Percentiles rank a stretch among this genome's conserved stretches.
Evolutionary conservation across 1,140 invertebrate genomes (phyloP).

Genomic region (Carcinoscorpius rotundicauda): DNA sequence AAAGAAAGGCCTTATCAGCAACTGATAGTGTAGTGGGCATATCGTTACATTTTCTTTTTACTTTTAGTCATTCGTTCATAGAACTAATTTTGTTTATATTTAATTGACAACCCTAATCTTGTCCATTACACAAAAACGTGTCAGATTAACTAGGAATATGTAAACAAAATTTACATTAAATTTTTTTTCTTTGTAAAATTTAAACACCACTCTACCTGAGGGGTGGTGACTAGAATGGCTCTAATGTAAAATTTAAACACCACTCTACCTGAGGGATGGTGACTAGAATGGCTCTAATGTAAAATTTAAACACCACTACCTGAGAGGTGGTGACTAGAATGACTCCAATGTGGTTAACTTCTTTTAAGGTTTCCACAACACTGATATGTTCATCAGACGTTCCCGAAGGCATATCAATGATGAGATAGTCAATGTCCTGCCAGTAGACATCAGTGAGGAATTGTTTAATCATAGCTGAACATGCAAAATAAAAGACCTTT

Average conservation of each 20-base stretch:
- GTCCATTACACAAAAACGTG: no score
- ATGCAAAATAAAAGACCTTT: background rate
- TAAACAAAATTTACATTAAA: no score
- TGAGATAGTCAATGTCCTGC: constrained; percentile 80
- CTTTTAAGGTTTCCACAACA: constrained; percentile 73
- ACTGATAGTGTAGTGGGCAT: no score
- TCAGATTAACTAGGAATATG: no score
- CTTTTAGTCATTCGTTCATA: no score
- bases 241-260: constrained; percentile 24
- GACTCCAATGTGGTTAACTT: constrained; percentile 30
- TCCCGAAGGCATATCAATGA: constrained; percentile 93
- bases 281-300: constrained; percentile 33
- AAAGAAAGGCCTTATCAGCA: no score
- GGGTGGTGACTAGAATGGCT: constrained; percentile 37
- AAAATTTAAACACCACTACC: constrained; percentile 20
- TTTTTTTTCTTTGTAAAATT: no score
- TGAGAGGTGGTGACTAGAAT: constrained; percentile 38
- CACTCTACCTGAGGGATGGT: constrained; percentile 36
- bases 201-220: constrained; percentile 28
- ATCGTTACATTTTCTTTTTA: no score
- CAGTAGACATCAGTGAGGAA: constrained; percentile 87
- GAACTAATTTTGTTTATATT: constrained; percentile 47
- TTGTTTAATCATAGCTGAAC: constrained; percentile 75
- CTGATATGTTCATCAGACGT: constrained; percentile 96
- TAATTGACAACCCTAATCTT: no score